Evolutionary conservation across 2,888 invertebrate species (phyloP), one percentile per base, ranked within the genome.

Genomic region (Acleris laterana): DNA sequence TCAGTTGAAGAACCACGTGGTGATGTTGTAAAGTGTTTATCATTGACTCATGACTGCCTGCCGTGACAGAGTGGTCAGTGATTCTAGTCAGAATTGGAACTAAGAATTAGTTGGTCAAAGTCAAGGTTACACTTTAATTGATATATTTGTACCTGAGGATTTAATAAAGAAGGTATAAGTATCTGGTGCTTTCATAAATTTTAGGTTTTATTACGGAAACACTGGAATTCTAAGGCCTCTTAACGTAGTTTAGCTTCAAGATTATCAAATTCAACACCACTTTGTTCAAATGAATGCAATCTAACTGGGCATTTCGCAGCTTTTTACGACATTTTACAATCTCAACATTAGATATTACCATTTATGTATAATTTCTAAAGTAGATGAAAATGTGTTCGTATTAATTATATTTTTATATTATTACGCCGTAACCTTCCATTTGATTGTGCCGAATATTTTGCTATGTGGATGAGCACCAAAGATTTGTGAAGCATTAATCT

Each of bases 401-500:
- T 85, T 85, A 77, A 75, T 85, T 83, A 81, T 84, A 82, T 82
- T 79, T 80, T 78, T 80, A 78, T 71, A 73, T 68, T 81, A 83
- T 69, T 81, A 83, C 79, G 80, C 82, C 82, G 85, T 73, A 80
- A 81, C 79, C 82, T 85, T 87, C 82, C 83, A 83, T 83, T 85
- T 78, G 80, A 86, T 84, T 81, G 88, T 89, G 89, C 90, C 85
- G 89, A 88, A 79, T 84, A 79, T 84, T 84, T 83, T 87, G 87
- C 85, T 87, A 88, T 87, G 88, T 90, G 87, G 87, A 90, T 88
- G 85, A 87, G 89, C 93, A 90, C 93, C 93, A 93, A 93, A 93
- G 93, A 93, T 92, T 90, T 90, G 87, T 89, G 85, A 89, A 87
- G 82, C 85, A 82, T 87, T 85, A 86, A 85, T 82, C 82, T 87